phyloP scores from a whole-genome alignment of 2,888 invertebrate genomes.

The Sarcophaga rosellei region DNA sequence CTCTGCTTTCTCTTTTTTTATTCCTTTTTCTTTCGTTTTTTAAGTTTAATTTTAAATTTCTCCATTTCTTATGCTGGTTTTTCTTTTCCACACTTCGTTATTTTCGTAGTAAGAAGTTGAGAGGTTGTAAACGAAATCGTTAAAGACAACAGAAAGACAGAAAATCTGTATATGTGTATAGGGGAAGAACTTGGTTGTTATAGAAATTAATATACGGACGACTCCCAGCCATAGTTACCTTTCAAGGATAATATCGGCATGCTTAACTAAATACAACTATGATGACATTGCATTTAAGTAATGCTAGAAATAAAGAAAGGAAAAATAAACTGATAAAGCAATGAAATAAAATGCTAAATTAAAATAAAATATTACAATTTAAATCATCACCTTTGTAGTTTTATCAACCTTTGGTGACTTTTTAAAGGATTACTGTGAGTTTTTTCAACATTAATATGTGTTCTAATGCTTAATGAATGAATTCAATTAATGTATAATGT shows the following conservation, averaged over 20 bases:
- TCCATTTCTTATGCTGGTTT: neutral
- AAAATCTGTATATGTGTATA: neutral
- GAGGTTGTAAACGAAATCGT: neutral
- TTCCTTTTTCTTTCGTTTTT: neutral
- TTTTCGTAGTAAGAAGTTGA: neutral
- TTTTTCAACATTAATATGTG: too few species aligned
- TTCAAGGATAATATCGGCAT: neutral
- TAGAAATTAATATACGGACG: neutral
- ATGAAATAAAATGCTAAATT: neutral
- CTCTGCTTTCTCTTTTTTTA: neutral
- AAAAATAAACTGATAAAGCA: neutral
- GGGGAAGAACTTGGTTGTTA: neutral
- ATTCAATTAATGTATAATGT: too few species aligned
- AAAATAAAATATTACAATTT: conserved; percentile 9
- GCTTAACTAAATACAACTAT: neutral
- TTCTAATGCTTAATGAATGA: too few species aligned
- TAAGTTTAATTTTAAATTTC: neutral
- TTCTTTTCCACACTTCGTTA: neutral
- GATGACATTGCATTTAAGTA: neutral
- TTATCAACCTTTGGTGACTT: neutral
- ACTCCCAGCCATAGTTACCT: neutral
- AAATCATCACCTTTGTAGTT: conserved; percentile 9
- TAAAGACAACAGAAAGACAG: neutral
- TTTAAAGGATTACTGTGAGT: too few species aligned
- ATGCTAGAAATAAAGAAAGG: neutral